Conservation (phyloP, 2,113 vertebrate species). For the Anser brachyrhynchus region DNA sequence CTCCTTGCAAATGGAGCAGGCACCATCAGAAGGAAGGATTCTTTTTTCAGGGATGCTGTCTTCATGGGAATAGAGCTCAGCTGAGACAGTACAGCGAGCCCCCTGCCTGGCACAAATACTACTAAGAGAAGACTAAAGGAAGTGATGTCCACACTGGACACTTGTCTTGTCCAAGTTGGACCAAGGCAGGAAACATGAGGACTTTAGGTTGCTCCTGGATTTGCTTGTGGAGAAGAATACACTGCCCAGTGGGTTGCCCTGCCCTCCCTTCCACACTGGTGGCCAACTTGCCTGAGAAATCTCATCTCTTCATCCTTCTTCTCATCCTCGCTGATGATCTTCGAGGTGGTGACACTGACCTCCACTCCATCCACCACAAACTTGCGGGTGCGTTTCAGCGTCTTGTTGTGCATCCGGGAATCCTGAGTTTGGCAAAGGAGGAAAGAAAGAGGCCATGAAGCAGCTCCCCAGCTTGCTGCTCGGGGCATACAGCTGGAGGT, state of each 20-base stretch:
- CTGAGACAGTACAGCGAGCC: background rate
- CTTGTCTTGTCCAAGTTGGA: background rate
- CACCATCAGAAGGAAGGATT: too few relatives aligned
- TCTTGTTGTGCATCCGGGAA: conserved; percentile 84
- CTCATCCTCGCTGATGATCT: conserved; percentile 95
- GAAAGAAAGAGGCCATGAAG: background rate
- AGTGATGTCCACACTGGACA: background rate
- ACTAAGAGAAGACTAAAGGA: background rate
- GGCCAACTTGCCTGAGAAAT: conserved; percentile 88
- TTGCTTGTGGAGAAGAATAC: background rate
- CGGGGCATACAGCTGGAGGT: background rate
- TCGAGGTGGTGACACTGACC: conserved; percentile 96
- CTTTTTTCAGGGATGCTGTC: background rate
- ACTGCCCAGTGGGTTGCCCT: accelerated
- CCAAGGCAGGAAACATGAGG: background rate
- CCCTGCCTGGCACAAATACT: background rate
- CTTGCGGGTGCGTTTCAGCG: conserved; percentile 92
- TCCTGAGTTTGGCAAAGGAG: conserved; percentile 68
- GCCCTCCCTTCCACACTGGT: background rate
- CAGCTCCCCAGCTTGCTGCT: background rate
- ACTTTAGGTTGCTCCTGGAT: accelerated
- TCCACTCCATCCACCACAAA: conserved; percentile 93
- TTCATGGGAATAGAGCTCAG: background rate
- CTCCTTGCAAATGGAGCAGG: background rate
- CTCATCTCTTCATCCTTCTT: conserved; percentile 98